Percentiles rank a stretch among this genome's conserved stretches.
Evolutionary conservation across 1,140 invertebrate species (phyloP).

Genomic region (Gryllus bimaculatus): DNA sequence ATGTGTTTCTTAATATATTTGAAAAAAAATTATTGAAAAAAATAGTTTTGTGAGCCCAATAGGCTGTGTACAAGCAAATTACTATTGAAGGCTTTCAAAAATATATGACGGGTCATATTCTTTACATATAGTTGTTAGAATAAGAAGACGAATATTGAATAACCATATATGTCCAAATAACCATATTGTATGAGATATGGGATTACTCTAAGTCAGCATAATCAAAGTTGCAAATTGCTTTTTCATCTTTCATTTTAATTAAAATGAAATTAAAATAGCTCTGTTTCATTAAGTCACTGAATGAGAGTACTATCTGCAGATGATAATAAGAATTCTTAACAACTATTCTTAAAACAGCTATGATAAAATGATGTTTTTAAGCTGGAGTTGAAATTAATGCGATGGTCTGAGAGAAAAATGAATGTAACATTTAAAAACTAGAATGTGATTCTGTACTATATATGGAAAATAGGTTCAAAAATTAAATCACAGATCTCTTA

Average conservation of each 20-base stretch:
- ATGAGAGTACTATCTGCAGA: too few relatives aligned
- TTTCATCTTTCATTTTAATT: too few relatives aligned
- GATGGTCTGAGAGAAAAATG: too few relatives aligned
- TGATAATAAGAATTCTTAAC: too few relatives aligned
- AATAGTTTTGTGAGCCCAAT: slow-evolving; percentile 9
- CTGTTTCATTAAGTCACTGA: too few relatives aligned
- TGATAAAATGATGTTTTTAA: too few relatives aligned
- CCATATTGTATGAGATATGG: slow-evolving; percentile 7
- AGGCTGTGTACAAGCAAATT: slow-evolving; percentile 18
- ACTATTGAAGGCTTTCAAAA: slow-evolving; percentile 18
- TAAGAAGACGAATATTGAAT: slow-evolving; percentile 13
- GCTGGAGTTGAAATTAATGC: too few relatives aligned
- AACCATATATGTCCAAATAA: slow-evolving; percentile 15
- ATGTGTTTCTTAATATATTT: neutral
- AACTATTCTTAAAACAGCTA: too few relatives aligned
- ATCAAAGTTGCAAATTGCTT: neutral
- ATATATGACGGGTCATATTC: slow-evolving; percentile 19
- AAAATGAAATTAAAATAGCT: too few relatives aligned
- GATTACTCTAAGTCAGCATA: neutral
- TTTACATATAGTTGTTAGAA: slow-evolving; percentile 13
- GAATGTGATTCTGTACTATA: too few relatives aligned
- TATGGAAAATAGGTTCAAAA: too few relatives aligned
- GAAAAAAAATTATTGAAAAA: neutral
- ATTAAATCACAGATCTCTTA: neutral
- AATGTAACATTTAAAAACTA: too few relatives aligned